These are phyloP conservation scores for Pseudomugil gertrudae DNA, from an alignment of 2,797 vertebrate species.

Conservation along the genomic window DNA sequence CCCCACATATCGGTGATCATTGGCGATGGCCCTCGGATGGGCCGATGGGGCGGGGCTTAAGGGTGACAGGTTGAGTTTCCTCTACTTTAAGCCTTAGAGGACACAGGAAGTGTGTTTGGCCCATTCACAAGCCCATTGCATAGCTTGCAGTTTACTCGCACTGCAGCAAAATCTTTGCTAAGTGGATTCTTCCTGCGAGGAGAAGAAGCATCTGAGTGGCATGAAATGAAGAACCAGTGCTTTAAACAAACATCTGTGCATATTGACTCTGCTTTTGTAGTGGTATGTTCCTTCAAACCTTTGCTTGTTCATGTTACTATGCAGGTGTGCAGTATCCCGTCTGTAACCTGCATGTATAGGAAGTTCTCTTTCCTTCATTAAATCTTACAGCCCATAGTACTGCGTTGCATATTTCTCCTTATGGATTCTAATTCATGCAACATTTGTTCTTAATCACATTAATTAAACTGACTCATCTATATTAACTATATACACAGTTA, in stretches of 20 bases:
- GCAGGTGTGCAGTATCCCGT: not conserved
- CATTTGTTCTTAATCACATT: not conserved
- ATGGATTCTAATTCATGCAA: not conserved
- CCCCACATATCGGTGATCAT: conserved; percentile 71
- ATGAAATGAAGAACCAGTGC: not conserved
- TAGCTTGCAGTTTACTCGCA: not conserved
- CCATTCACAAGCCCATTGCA: conserved; percentile 35
- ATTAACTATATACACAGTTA: not conserved
- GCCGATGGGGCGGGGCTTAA: conserved; percentile 67
- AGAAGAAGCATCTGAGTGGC: not conserved
- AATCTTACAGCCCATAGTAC: not conserved
- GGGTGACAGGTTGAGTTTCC: conserved; percentile 41
- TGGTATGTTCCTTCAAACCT: not conserved
- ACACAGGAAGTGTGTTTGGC: conserved; percentile 52
- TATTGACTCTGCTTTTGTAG: not conserved
- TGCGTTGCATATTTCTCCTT: not conserved
- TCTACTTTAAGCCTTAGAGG: conserved; percentile 60
- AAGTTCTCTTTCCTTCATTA: not conserved
- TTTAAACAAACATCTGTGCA: not conserved
- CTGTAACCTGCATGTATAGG: not conserved
- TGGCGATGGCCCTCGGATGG: conserved; percentile 72
- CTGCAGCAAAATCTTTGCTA: conserved; percentile 18
- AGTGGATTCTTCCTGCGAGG: conserved; percentile 5
- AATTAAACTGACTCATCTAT: not conserved
- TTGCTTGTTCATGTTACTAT: not conserved